Evolutionary conservation across 2,797 vertebrate species (phyloP), one percentile per base, ranked within the genome.

Genomic region (Gadopsis marmoratus): DNA sequence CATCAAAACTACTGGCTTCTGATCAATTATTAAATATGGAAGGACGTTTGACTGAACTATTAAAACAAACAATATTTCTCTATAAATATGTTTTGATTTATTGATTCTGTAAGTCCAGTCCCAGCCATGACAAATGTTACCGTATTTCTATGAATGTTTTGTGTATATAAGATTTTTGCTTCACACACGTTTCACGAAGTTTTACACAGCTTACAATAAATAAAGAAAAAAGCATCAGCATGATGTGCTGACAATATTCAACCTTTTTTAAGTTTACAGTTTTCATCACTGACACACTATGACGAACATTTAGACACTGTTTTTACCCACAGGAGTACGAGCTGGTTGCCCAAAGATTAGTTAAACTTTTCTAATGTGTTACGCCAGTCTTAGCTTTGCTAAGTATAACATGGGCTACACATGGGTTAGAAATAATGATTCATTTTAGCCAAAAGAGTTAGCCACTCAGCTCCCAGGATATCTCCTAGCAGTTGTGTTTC

Each of bases 131-230:
- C 11, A 47, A 41, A 26, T 26, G 26, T 26, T 26, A 26, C 26
- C 73, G 74, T 66, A 75, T 74, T 70, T 50, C 2, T 72, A 21
- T 60, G 63, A 73, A 71, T 37, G 39, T 71, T 54, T 45, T 61
- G 16, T 50, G 26, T 70, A 50, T 29, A 35, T 47, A 8, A 53
- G 26, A 67, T 37, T 5, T 50, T 63, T 58, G 5, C 9, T 55
- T 62, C 48, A 65, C 6, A 53, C 10, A 19, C 11, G 8, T 5
- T 65, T 43, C 39, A 31, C 59, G 5, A 66, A 31, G 16, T 68
- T 73, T 78, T 23, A 75, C 23, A 71, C 62, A 74, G 74, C 47
- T 60, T 35, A 58, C 11, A 65, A 60, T 58, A 78, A 74, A 75
- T 33, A 13, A 68, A 74, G 14, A 56, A 29, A 59, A 26, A 53